Percentiles rank a stretch among this genome's conserved stretches.
Conservation (phyloP, 1,140 invertebrate genomes). For the Tribolium madens region DNA sequence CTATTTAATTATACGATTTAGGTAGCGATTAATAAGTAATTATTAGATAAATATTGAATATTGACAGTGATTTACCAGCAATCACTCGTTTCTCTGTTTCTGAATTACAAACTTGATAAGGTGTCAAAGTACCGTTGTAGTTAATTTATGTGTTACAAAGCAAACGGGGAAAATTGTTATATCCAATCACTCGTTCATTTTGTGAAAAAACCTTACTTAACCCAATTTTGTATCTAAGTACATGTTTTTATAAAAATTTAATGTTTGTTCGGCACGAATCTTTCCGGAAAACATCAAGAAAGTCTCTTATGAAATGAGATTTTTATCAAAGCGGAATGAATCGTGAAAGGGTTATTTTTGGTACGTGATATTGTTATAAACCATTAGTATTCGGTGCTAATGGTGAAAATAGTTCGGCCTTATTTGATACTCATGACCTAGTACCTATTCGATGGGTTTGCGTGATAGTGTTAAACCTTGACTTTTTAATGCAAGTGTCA, state of each 20-base stretch:
- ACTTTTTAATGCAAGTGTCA: conserved; percentile 10
- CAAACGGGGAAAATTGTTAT: conserved; percentile 1
- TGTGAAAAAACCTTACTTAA: conserved; percentile 9
- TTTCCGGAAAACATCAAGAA: conserved; percentile 4
- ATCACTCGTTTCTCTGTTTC: not conserved
- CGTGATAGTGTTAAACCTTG: conserved; percentile 2
- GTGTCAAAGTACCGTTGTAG: conserved; percentile 2
- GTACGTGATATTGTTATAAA: conserved; percentile 7
- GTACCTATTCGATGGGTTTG: conserved; percentile 10
- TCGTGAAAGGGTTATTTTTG: conserved; percentile 13
- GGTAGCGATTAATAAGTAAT: not conserved
- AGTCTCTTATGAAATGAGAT: not conserved
- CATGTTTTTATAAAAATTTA: conserved; percentile 13
- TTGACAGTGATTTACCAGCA: conserved; percentile 3
- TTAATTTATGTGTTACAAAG: conserved; percentile 11
- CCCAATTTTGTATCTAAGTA: not conserved
- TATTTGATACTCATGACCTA: conserved; percentile 8
- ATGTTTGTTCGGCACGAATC: conserved; percentile 12
- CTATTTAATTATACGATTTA: not conserved
- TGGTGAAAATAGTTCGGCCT: conserved; percentile 23
- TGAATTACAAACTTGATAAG: not conserved
- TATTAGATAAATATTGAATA: not conserved
- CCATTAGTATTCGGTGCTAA: not conserved
- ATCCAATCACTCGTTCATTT: not conserved
- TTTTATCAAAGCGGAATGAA: conserved; percentile 15